phyloP scores from a whole-genome alignment of 2,888 invertebrate genomes.

The Apodemia hepburni region DNA sequence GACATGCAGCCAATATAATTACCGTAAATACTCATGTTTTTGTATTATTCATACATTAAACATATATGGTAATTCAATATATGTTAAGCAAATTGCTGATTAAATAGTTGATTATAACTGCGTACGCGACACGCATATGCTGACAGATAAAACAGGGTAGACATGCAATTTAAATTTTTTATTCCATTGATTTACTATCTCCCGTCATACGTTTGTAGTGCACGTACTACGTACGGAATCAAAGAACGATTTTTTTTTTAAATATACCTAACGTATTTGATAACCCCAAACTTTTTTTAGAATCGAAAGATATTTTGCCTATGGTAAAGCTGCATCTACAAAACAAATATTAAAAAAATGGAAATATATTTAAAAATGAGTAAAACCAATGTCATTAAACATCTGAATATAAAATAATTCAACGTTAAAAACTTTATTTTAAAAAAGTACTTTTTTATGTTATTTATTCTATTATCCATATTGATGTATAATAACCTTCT shows the following conservation, averaged over 20 bases:
- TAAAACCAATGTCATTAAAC: no score
- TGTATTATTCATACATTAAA: conserved; percentile 32
- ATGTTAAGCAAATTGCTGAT: conserved; percentile 14
- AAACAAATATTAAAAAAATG: no score
- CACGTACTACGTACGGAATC: background rate
- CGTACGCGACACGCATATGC: background rate
- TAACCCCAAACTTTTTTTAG: no score
- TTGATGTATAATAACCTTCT: no score
- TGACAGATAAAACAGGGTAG: conserved; percentile 9
- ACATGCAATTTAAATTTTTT: background rate
- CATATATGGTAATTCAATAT: conserved; percentile 26
- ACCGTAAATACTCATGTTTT: conserved; percentile 28
- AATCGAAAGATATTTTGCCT: no score
- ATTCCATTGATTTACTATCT: background rate
- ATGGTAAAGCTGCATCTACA: no score
- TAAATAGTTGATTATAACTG: background rate
- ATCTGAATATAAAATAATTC: background rate
- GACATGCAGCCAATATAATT: background rate
- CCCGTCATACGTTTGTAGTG: background rate
- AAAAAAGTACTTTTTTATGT: background rate
- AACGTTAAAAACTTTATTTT: background rate
- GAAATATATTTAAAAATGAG: no score
- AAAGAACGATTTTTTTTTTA: background rate
- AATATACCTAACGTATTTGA: background rate
- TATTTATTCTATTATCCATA: no score